These are phyloP conservation scores for Yponomeuta plumbellus DNA, from an alignment of 2,888 invertebrate genomes.

Conservation along the genomic window DNA sequence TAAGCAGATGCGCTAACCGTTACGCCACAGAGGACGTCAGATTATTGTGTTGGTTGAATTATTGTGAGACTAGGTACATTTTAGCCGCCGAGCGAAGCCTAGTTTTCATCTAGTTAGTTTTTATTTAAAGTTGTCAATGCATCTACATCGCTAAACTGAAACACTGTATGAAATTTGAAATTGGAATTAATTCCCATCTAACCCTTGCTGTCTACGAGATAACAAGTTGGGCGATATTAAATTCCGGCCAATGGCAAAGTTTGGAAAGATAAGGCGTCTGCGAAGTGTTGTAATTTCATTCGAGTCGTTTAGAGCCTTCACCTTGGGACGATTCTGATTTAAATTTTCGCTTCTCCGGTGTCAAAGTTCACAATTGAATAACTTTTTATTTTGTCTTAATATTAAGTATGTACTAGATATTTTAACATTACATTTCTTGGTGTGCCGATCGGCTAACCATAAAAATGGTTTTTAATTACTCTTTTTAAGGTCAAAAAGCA, in stretches of 20 bases:
- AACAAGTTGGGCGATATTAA: slow-evolving; percentile 59
- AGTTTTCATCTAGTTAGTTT: too few species aligned
- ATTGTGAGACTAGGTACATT: too few species aligned
- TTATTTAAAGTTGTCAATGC: too few species aligned
- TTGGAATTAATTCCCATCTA: slow-evolving; percentile 51
- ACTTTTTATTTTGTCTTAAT: not conserved
- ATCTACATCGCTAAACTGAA: not conserved
- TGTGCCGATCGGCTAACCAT: too few species aligned
- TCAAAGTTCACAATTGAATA: not conserved
- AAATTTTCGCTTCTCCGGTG: not conserved
- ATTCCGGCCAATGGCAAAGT: slow-evolving; percentile 48
- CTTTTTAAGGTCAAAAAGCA: too few species aligned
- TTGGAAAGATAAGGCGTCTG: slow-evolving; percentile 23
- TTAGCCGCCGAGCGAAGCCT: too few species aligned
- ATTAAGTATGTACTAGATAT: not conserved
- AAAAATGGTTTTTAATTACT: too few species aligned
- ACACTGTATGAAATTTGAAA: slow-evolving; percentile 3
- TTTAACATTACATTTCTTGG: too few species aligned
- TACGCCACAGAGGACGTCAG: too few species aligned
- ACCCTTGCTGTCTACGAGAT: slow-evolving; percentile 44
- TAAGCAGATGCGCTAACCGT: too few species aligned
- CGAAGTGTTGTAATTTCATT: slow-evolving; percentile 11
- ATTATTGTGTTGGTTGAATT: too few species aligned
- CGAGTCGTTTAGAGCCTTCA: slow-evolving; percentile 3
- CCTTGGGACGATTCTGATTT: slow-evolving; percentile 1